Base-by-base conservation (phyloP, 2,888 invertebrate species). In the Pollenia amentaria region DNA sequence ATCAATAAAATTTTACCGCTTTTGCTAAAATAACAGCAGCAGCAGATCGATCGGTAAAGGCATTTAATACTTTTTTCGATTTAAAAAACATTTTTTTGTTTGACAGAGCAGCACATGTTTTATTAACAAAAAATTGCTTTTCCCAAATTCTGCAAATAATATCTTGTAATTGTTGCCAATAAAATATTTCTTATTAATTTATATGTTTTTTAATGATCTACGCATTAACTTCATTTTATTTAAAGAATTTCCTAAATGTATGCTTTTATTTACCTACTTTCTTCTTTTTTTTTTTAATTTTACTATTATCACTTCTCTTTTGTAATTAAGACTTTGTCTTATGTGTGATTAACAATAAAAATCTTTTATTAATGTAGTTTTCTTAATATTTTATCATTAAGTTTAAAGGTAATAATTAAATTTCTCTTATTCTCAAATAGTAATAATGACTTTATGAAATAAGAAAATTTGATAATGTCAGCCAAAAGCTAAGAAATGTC, bases 1-100 rank as follows among this genome's bases (percentile, higher is more conserved):
- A 87, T 87, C 87, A 87, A 87, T 85, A 82, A 85, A 65, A 85
- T 83, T 78, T 70, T 76, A 87, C 87, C 87, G 87, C 87, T 72
- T 67, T 65, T 44, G n/a, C 46, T 14, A 44, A 38, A 64, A 21
- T 7, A 42, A 44, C 53, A 62, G n/a, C 14, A 72, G 21, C 60
- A 29, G 48, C n/a, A 42, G n/a, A 29, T 64, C 44, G 44, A 40
- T n/a, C 16, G 16, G 53, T 62, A 29, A 29, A 29, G 53, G 14
- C 70, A 70, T 51, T 82, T 72, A 18, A 18, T 64, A 18, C 14
- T 8, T 62, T 21, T 21, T 14, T 18, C 1, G 14, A 3, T 38
- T 48, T 46, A 29, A 29, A 29, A 29, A 6, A 0, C 6, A 16
- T 14, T 46, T 57, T 67, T 40, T 60, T 42, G 7, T 48, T 42